phyloP scores from a whole-genome alignment of 2,797 vertebrate species.

The Lepidocolaptes lacrymiger region DNA sequence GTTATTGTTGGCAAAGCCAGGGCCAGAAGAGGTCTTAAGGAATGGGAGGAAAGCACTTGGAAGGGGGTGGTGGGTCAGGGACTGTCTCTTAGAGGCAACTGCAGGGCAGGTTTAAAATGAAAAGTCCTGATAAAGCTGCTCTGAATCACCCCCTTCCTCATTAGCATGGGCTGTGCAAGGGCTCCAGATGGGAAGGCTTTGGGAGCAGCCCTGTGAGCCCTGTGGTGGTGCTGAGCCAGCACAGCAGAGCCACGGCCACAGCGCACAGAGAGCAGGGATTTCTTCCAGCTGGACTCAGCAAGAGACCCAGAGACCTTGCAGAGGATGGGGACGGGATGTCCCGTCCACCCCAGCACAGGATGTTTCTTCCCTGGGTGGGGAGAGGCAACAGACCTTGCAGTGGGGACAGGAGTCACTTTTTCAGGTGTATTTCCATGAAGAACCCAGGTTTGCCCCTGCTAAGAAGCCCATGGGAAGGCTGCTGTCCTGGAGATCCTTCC shows the following conservation, averaged over 20 bases:
- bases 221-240: neutral
- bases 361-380: neutral
- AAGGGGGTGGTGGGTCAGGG: neutral
- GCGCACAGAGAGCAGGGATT: neutral
- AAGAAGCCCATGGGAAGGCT: neutral
- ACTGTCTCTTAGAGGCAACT: neutral
- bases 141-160: neutral
- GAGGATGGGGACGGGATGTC: accelerated
- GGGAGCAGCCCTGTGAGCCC: neutral
- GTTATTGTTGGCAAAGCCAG: neutral
- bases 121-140: neutral
- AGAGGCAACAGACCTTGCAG: accelerated
- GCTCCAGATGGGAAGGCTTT: neutral
- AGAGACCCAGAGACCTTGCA: neutral
- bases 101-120: neutral
- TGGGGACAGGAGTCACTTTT: neutral
- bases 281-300: neutral
- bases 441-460: neutral
- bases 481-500: neutral
- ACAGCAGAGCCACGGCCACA: neutral
- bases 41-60: neutral
- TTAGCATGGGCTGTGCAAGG: neutral
- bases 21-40: neutral
- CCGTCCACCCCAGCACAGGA: accelerated
- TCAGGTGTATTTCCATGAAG: neutral